Base-by-base conservation (phyloP, 1,140 invertebrate species). In the Heliothis subflexa region DNA sequence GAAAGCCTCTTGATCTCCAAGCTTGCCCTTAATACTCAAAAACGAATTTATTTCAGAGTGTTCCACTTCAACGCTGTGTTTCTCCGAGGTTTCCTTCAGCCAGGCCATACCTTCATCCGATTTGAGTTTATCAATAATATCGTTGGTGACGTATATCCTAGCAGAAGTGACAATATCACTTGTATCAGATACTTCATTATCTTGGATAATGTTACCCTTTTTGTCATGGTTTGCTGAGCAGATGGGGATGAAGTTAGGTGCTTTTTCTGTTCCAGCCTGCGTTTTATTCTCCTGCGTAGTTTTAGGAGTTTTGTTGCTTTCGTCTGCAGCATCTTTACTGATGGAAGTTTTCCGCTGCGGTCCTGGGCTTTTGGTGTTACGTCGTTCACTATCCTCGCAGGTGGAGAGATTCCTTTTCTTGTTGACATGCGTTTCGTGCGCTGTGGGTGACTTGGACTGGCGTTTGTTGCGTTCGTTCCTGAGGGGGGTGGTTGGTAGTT, bases 1-100 rank as follows among this genome's bases (percentile, higher is more conserved):
- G 70, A 96, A 94, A 73, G 92, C 88, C 45, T 95, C 94, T 76
- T 95, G 95, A 79, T 95, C 86, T 9, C 82, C 88, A 13, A 94
- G 86, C 13, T 93, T 88, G 1, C 95, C 95, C 79, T 90, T 94
- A 18, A 96, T 95, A 18, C 89, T 91, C 21, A 96, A 81, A 16
- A 95, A 91, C 68, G 92, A 88, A 55, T 90, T 90, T 49, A 90
- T 90, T 1, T 91, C 86, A 11, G 88, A 84, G 33, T 88, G 90
- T 70, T 95, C 87, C 2, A 95, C 85, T 47, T 80, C 89, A 0
- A 95, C 88, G 68, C 95, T 89, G 75, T 91, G 91, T 81, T 91
- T 91, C 13, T 88, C 85, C n/a, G 87, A 86, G 3, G 83, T 83
- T 10, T 82, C 77, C 0, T 89, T 86, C 5, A 95, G 74, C 88